A percentile compares a stretch with the other conserved stretches of the same genome.
These are phyloP conservation scores for Arremon aurantiirostris DNA, from an alignment of 2,797 vertebrate species.

Conservation along the genomic window DNA sequence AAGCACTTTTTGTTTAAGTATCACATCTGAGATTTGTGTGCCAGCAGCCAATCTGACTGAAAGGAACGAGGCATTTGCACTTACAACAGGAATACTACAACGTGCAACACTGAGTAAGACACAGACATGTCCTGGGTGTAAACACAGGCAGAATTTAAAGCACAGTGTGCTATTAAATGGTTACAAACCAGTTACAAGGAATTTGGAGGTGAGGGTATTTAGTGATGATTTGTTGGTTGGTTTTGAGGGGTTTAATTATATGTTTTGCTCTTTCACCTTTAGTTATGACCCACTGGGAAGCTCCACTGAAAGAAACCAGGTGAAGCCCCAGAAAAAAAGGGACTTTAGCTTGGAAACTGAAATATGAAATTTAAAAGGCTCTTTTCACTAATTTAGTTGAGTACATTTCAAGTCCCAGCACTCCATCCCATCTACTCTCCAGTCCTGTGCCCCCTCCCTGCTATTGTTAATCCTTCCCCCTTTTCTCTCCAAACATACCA, in stretches of 20 bases:
- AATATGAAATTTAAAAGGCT: not conserved
- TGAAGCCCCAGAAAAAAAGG: not conserved
- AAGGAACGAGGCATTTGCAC: not conserved
- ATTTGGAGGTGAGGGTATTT: not conserved
- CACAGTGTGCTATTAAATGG: accelerated
- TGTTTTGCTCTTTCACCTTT: not conserved
- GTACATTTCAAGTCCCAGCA: not conserved
- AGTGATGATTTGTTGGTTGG: not conserved
- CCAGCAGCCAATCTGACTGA: not conserved
- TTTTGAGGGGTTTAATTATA: not conserved
- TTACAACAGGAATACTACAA: not conserved
- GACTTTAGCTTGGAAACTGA: not conserved
- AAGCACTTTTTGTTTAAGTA: not conserved
- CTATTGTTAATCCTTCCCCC: not conserved
- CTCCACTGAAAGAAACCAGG: not conserved
- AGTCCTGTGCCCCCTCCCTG: not conserved
- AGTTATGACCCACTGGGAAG: not conserved
- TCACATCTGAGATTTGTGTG: not conserved
- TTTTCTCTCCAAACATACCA: constrained; percentile 73
- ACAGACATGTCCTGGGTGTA: not conserved
- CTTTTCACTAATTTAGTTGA: not conserved
- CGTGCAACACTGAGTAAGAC: not conserved
- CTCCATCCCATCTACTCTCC: not conserved
- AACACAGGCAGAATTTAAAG: not conserved
- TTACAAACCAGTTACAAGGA: not conserved